A percentile compares a stretch with the other conserved stretches of the same genome.
phyloP scores from a whole-genome alignment of 2,113 vertebrate genomes.

The Sporophila hypoxantha region DNA sequence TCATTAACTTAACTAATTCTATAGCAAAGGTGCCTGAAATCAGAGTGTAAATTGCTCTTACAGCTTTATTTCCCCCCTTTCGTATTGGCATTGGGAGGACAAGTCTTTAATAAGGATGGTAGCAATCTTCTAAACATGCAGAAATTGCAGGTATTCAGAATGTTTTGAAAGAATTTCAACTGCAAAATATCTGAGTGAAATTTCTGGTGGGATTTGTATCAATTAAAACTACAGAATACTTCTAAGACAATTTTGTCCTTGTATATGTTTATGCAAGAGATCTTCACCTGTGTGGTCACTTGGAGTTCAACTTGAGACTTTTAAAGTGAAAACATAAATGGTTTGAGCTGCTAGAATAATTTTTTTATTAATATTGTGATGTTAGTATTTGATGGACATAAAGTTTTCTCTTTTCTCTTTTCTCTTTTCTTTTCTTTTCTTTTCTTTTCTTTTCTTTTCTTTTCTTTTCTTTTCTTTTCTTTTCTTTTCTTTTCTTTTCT shows the following conservation, averaged over 20 bases:
- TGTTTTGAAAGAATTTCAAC: neutral
- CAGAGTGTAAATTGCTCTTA: neutral
- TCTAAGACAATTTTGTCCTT: neutral
- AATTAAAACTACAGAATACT: neutral
- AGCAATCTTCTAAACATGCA: conserved; percentile 38
- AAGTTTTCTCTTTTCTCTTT: neutral
- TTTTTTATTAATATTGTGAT: neutral
- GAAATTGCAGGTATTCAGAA: conserved; percentile 2
- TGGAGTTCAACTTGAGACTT: neutral
- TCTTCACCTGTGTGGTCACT: neutral
- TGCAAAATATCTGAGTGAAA: neutral
- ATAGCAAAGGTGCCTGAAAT: neutral
- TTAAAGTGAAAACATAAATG: neutral
- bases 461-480: neutral
- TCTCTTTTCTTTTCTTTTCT: neutral
- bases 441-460: too few relatives aligned
- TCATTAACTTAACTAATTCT: neutral
- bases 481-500: too few relatives aligned
- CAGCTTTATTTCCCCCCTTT: neutral
- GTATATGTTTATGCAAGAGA: neutral
- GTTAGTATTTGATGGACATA: neutral
- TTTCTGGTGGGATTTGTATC: neutral
- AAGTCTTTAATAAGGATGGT: conserved; percentile 49
- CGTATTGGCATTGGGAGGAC: conserved; percentile 7
- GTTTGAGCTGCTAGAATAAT: neutral